Evolutionary conservation across 2,888 invertebrate genomes (phyloP).

Genomic region (Selenia dentaria): DNA sequence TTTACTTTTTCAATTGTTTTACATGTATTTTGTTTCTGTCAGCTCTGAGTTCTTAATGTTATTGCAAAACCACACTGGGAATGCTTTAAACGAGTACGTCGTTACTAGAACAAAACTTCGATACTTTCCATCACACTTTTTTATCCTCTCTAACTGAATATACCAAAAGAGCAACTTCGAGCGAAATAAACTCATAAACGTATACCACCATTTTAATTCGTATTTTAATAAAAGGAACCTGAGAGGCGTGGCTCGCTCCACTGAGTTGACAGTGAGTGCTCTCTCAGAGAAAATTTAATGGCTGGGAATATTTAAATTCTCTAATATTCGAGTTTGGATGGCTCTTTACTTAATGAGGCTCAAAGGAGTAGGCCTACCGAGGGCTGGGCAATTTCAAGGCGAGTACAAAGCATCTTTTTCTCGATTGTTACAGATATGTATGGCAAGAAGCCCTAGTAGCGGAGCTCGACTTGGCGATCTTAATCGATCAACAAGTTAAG

Average conservation of each 20-base stretch:
- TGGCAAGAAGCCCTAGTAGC: too few species aligned
- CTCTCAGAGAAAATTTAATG: conserved; percentile 5
- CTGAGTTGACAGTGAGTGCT: conserved; percentile 3
- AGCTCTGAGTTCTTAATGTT: too few species aligned
- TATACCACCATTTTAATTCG: conserved; percentile 4
- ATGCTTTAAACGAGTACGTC: too few species aligned
- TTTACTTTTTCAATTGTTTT: too few species aligned
- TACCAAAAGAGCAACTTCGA: neutral
- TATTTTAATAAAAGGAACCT: conserved; percentile 10
- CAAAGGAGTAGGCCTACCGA: conserved; percentile 19
- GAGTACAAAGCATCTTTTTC: neutral
- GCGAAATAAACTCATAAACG: neutral
- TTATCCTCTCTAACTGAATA: too few species aligned
- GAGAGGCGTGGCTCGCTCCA: conserved; percentile 3
- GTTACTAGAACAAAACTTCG: too few species aligned
- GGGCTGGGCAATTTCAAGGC: conserved; percentile 1
- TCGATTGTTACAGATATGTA: too few species aligned
- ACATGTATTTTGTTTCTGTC: too few species aligned
- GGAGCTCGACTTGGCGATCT: too few species aligned
- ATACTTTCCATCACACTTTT: too few species aligned
- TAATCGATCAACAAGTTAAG: too few species aligned
- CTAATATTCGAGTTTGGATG: conserved; percentile 3
- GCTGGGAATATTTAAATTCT: conserved; percentile 11
- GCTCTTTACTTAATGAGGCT: conserved; percentile 15
- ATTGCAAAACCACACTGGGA: too few species aligned